These are phyloP conservation scores for Ursus arctos DNA, from an alignment of 2,113 vertebrate species.

Conservation along the genomic window DNA sequence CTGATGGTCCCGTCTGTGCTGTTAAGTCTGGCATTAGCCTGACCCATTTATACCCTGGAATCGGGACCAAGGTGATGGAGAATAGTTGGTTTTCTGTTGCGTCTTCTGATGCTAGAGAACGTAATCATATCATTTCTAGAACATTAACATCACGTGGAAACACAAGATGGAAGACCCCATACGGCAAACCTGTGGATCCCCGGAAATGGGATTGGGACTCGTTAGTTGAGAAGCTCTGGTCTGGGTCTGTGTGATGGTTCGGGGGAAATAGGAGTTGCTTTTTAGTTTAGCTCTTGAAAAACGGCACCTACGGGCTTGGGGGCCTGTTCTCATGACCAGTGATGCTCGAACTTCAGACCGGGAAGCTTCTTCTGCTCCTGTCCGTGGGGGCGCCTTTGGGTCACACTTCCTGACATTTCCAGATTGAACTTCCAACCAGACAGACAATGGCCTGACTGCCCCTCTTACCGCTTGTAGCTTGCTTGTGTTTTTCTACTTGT, in stretches of 20 bases:
- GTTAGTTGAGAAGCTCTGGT: not conserved
- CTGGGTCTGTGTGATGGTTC: not conserved
- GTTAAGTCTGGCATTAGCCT: not conserved
- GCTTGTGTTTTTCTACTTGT: not conserved
- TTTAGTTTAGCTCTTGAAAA: not conserved
- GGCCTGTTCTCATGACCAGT: not conserved
- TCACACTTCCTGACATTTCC: not conserved
- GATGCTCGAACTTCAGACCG: not conserved
- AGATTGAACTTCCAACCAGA: not conserved
- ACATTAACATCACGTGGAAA: not conserved
- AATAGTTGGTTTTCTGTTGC: not conserved
- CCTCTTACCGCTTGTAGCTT: not conserved
- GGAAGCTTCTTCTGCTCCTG: not conserved
- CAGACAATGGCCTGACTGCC: not conserved
- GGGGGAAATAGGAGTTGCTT: not conserved
- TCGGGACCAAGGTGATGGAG: not conserved
- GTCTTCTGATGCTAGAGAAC: not conserved
- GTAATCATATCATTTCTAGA: not conserved
- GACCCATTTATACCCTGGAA: not conserved
- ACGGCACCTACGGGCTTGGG: rapidly evolving
- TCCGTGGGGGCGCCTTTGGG: too few species aligned
- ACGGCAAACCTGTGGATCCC: not conserved
- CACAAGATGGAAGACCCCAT: not conserved
- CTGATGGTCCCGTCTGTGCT: not conserved
- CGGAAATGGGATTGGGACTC: not conserved